Evolutionary conservation across 2,113 vertebrate species (phyloP).

Genomic region (Myotis brandtii): DNA sequence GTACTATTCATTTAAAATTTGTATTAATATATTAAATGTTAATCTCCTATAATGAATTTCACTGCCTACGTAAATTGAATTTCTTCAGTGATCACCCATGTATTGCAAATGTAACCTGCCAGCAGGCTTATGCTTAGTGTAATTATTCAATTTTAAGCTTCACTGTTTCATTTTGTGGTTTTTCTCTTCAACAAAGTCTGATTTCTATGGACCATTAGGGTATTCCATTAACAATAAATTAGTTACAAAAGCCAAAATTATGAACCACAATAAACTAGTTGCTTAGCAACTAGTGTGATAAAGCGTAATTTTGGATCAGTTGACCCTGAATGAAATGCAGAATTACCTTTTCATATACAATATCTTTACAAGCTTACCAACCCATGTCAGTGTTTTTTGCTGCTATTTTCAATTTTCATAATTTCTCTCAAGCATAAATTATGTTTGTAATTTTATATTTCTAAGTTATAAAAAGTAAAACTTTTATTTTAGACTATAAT

Average conservation of each 20-base stretch:
- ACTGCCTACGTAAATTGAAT: background rate
- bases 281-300: constrained; percentile 81
- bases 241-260: constrained; percentile 69
- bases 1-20: constrained; percentile 54
- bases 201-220: constrained; percentile 59
- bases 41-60: constrained; percentile 52
- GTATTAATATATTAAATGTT: constrained; percentile 54
- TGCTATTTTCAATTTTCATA: constrained; percentile 36
- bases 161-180: constrained; percentile 46
- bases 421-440: constrained; percentile 50
- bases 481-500: background rate
- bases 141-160: constrained; percentile 45
- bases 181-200: constrained; percentile 58
- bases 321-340: constrained; percentile 70
- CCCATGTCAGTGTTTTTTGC: background rate
- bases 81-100: background rate
- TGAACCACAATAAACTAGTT: constrained; percentile 79
- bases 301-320: constrained; percentile 75
- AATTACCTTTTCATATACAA: constrained; percentile 57
- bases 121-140: fast-evolving
- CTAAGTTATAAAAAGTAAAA: background rate
- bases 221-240: constrained; percentile 82
- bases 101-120: background rate
- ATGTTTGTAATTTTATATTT: background rate
- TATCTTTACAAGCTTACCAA: background rate